These are phyloP conservation scores for Chloroclystis v-ata DNA, from an alignment of 2,888 invertebrate genomes.

Conservation along the genomic window DNA sequence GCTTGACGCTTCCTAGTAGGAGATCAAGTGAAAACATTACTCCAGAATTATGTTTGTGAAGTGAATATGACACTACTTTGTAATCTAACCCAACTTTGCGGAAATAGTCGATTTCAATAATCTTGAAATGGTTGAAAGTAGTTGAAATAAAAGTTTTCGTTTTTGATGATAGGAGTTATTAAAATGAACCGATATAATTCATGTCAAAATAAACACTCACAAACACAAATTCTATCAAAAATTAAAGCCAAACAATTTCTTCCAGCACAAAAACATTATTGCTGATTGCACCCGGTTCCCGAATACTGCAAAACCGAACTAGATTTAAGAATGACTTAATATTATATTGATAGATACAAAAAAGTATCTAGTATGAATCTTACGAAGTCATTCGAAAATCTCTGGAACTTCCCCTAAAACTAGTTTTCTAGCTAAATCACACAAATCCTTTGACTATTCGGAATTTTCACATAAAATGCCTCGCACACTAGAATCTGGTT, in stretches of 20 bases:
- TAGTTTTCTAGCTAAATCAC: constrained; percentile 54
- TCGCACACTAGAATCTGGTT: constrained; percentile 12
- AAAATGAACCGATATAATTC: too few relatives aligned
- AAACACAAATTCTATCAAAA: constrained; percentile 6
- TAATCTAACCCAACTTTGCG: too few relatives aligned
- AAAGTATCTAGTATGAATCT: too few relatives aligned
- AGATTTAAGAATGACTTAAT: constrained; percentile 5
- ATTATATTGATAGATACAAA: neutral
- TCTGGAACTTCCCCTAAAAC: constrained; percentile 3
- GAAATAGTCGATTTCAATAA: too few relatives aligned
- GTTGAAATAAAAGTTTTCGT: too few relatives aligned
- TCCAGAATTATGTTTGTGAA: constrained; percentile 6
- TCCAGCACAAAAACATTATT: constrained; percentile 6
- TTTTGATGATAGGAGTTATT: too few relatives aligned
- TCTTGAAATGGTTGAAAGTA: too few relatives aligned
- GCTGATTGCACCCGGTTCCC: constrained; percentile 16
- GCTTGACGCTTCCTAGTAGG: constrained; percentile 35
- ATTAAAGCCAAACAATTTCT: constrained; percentile 1
- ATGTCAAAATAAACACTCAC: constrained; percentile 9
- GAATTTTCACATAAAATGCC: constrained; percentile 50
- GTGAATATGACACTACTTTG: constrained; percentile 6
- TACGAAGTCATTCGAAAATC: constrained; percentile 6
- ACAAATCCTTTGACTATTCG: constrained; percentile 56
- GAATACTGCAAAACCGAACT: neutral
- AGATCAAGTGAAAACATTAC: constrained; percentile 44